Conservation (phyloP, 2,888 invertebrate species). For the Deilephila elpenor region DNA sequence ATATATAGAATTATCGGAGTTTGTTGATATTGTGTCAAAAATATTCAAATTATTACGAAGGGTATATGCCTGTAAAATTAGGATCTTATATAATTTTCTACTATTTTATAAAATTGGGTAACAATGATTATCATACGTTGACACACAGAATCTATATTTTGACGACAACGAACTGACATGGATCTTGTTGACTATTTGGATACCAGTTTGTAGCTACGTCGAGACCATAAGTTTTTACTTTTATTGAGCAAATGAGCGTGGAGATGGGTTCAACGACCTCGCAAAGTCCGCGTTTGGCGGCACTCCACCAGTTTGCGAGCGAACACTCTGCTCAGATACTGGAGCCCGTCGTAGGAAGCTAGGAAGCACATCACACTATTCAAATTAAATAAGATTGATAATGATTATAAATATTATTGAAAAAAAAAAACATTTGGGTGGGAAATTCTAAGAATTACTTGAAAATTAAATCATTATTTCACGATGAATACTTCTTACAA, state of each 20-base stretch:
- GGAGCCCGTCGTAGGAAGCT: neutral
- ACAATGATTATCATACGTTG: neutral
- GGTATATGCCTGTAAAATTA: no score
- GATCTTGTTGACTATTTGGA: constrained; percentile 1
- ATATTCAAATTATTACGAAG: no score
- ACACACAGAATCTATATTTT: neutral
- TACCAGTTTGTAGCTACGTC: constrained; percentile 15
- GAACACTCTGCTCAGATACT: constrained; percentile 44
- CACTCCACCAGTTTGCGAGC: constrained; percentile 57
- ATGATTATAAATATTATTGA: neutral
- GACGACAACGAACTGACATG: neutral
- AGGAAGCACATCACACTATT: neutral
- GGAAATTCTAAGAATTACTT: neutral
- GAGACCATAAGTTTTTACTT: constrained; percentile 30
- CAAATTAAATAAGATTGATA: neutral
- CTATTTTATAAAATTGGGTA: neutral
- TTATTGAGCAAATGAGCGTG: constrained; percentile 36
- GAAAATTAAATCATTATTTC: neutral
- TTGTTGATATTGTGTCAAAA: no score
- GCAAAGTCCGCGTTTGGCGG: constrained; percentile 58
- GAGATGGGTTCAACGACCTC: constrained; percentile 53
- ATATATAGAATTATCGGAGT: no score
- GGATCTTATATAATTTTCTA: no score
- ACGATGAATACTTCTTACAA: neutral
- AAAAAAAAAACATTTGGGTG: neutral